phyloP scores from a whole-genome alignment of 2,797 vertebrate species.

The Rhadinocentrus ornatus region DNA sequence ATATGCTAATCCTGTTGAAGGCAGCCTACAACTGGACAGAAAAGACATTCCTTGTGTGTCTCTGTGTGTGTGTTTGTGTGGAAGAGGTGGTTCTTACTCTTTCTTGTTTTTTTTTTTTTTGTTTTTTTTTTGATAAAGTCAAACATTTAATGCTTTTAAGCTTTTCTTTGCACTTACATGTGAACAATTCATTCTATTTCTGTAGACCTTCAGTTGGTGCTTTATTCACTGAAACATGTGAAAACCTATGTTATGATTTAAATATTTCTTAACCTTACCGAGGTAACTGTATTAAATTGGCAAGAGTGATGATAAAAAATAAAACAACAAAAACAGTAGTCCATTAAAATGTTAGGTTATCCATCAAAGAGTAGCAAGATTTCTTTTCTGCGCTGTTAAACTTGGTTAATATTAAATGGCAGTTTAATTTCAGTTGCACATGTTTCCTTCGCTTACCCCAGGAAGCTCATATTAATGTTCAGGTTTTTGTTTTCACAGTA shows the following conservation, averaged over 20 bases:
- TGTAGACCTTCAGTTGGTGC: constrained; percentile 15
- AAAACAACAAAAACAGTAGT: neutral
- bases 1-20: constrained; percentile 53
- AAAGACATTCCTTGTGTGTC: constrained; percentile 17
- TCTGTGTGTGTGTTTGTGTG: constrained; percentile 11
- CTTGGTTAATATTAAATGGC: constrained; percentile 43
- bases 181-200: neutral
- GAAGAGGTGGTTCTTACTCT: neutral
- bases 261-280: constrained; percentile 10
- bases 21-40: constrained; percentile 37
- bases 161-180: neutral
- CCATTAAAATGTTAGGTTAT: constrained; percentile 23
- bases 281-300: constrained; percentile 16
- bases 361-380: constrained; percentile 2
- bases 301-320: constrained; percentile 23
- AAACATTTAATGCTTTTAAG: neutral
- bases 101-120: neutral
- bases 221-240: constrained; percentile 15
- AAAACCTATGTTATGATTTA: constrained; percentile 28
- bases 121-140: neutral
- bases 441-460: constrained; percentile 37
- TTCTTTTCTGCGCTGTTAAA: constrained; percentile 23
- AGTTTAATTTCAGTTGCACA: constrained; percentile 43
- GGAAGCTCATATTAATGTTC: constrained; percentile 62
- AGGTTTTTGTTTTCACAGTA: constrained; percentile 78